Conservation (phyloP, 2,113 vertebrate genomes). For the Cyphomyrus discorhynchus region DNA sequence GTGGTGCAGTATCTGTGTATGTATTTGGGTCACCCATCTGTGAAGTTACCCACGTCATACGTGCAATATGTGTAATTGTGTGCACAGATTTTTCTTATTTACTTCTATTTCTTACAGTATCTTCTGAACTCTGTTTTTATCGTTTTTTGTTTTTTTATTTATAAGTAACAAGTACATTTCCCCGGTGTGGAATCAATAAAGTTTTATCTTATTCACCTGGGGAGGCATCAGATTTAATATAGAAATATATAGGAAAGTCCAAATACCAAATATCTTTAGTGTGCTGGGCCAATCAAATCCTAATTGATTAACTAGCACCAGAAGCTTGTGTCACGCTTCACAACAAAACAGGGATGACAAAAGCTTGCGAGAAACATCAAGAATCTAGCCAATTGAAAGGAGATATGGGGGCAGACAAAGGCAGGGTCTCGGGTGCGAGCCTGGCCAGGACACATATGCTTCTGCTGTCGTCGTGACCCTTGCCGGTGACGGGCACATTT, state of each 20-base stretch:
- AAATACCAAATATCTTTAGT: neutral
- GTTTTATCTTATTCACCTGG: neutral
- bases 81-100: no score
- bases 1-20: no score
- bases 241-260: neutral
- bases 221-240: neutral
- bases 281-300: neutral
- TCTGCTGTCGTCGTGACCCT: neutral
- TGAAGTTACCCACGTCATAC: no score
- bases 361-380: neutral
- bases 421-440: neutral
- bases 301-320: neutral
- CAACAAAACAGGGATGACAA: neutral
- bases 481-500: neutral
- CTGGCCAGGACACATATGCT: neutral
- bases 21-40: no score
- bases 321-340: neutral
- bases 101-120: no score
- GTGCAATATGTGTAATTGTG: no score
- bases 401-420: neutral
- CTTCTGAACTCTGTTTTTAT: no score
- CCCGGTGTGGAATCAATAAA: no score
- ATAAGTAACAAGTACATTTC: neutral
- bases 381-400: neutral
- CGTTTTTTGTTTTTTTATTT: no score